phyloP scores from a whole-genome alignment of 2,797 vertebrate species.

The Brotogeris chrysoptera region DNA sequence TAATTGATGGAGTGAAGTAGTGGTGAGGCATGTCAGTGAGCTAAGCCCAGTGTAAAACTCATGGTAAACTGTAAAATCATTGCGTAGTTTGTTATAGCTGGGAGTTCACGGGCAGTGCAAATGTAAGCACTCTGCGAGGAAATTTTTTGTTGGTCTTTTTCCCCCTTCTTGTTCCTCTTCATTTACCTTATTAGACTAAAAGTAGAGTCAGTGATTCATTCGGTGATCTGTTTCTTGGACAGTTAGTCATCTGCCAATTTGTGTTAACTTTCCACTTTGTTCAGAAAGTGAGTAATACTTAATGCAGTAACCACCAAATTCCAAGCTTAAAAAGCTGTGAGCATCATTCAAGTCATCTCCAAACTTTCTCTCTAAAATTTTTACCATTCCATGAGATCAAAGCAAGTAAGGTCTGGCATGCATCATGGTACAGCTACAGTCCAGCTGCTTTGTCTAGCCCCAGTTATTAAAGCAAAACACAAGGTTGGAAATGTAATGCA shows the following conservation, averaged over 20 bases:
- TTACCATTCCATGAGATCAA: conserved; percentile 4
- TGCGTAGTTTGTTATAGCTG: not conserved
- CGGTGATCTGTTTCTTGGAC: conserved; percentile 67
- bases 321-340: conserved; percentile 57
- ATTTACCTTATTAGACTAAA: conserved; percentile 55
- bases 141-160: conserved; percentile 29
- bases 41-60: not conserved
- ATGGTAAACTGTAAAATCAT: not conserved
- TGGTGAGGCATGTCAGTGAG: not conserved
- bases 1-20: not conserved
- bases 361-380: conserved; percentile 1
- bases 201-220: conserved; percentile 73
- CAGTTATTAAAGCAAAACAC: conserved; percentile 18
- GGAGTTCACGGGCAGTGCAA: not conserved
- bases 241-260: conserved; percentile 73
- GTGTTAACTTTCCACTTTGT: conserved; percentile 70
- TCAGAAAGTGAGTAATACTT: conserved; percentile 67
- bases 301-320: conserved; percentile 63
- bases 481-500: not conserved
- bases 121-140: not conserved
- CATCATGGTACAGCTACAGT: not conserved
- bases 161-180: conserved; percentile 53
- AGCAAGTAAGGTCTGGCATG: not conserved
- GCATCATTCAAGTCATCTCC: not conserved
- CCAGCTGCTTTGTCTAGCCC: conserved; percentile 44